Conservation (phyloP, 2,888 invertebrate genomes). For the Heliconius charithonia region DNA sequence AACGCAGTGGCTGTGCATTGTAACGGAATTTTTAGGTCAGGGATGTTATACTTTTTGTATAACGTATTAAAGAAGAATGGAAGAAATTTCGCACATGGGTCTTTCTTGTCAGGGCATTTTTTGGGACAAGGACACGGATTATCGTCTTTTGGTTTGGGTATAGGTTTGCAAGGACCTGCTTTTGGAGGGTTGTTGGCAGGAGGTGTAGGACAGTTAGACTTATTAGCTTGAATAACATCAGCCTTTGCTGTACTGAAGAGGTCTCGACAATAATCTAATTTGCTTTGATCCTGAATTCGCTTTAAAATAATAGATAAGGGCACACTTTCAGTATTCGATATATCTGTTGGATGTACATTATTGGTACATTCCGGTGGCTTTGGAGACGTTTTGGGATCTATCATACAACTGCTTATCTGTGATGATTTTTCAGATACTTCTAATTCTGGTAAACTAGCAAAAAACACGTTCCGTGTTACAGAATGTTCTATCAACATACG, state of each 20-base stretch:
- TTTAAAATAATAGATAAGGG: slow-evolving; percentile 61
- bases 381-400: not conserved
- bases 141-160: slow-evolving; percentile 48
- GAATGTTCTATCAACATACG: slow-evolving; percentile 12
- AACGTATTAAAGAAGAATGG: slow-evolving; percentile 32
- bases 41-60: slow-evolving; percentile 12
- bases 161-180: slow-evolving; percentile 46
- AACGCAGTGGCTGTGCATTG: not conserved
- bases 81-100: slow-evolving; percentile 43
- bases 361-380: slow-evolving; percentile 3
- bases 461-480: slow-evolving; percentile 20
- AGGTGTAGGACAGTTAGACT: slow-evolving; percentile 47
- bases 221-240: slow-evolving; percentile 49
- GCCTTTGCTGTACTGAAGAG: slow-evolving; percentile 38
- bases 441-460: slow-evolving; percentile 9
- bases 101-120: slow-evolving; percentile 49
- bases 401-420: not conserved
- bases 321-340: slow-evolving; percentile 43
- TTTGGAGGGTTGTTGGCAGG: slow-evolving; percentile 33
- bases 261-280: slow-evolving; percentile 50
- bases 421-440: not conserved
- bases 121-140: slow-evolving; percentile 37
- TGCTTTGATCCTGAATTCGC: slow-evolving; percentile 58
- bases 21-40: slow-evolving; percentile 27
- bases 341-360: slow-evolving; percentile 6